Evolutionary conservation across 2,113 vertebrate species (phyloP), one percentile per base, ranked within the genome.

Genomic region (Enhydra lutris): DNA sequence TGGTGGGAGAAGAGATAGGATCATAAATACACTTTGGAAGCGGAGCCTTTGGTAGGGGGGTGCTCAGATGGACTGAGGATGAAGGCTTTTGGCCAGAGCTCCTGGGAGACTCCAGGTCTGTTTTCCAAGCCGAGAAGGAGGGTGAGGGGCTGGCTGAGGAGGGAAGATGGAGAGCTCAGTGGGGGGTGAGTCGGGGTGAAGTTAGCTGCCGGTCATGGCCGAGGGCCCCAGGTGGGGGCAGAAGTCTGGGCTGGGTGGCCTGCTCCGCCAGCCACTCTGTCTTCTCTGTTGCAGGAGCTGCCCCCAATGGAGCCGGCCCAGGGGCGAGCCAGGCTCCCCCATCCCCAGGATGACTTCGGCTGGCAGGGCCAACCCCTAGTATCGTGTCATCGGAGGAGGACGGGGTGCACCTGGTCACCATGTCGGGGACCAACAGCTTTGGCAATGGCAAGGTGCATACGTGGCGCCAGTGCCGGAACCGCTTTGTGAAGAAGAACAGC

Each of bases 401-500:
- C 99, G 99, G 99, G 97, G 98, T 99, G 97, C 99, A 98, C 97
- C 98, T 99, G 93, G 98, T 98, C 98, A 99, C 99, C 98, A 99
- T 99, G 99, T 99, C 99, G 9, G 99, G 99, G 8, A 99, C 99
- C 94, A 99, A 99, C 87, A 99, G 99, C 97, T 99, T 99, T 76
- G 99, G 99, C 97, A 99, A 99, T 0, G 99, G 99, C 73, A 99
- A 99, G 98, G 99, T 99, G 97, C 99, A 99, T 96, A 99, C 42
- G 5, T 6, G 42, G 42, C 4, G 42, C 42, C 42, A 42, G 5
- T 42, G 42, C 42, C 42, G 1, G 42, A 42, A 42, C 42, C 42
- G 42, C 42, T 42, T 42, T 42, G 42, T 42, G 6, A 42, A 42
- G 42, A 42, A 6, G 6, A 42, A 42, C 42, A 4, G 42, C 42